A percentile compares a stretch with the other conserved stretches of the same genome.
Conservation (phyloP, 2,797 vertebrate genomes). For the Momotus momota region DNA sequence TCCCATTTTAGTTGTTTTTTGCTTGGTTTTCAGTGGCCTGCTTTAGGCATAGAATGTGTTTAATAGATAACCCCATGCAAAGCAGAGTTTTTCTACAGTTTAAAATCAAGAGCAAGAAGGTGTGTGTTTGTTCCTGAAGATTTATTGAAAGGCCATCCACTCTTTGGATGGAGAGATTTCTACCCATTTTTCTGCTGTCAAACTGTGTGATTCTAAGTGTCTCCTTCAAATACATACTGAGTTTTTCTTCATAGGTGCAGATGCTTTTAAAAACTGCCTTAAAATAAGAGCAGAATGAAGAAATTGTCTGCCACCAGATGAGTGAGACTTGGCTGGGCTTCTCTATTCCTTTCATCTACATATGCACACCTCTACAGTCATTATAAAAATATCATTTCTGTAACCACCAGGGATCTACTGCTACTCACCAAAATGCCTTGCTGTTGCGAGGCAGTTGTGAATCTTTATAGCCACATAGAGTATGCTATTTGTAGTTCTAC, state of each 20-base stretch:
- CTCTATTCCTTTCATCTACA: conserved; percentile 13
- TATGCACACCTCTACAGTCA: conserved; percentile 22
- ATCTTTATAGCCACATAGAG: neutral
- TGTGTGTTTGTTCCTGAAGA: neutral
- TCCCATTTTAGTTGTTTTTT: neutral
- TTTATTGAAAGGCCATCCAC: neutral
- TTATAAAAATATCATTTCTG: neutral
- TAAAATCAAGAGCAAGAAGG: neutral
- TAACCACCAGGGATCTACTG: neutral
- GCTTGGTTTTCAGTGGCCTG: neutral
- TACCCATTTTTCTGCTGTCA: neutral
- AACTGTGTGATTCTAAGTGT: neutral
- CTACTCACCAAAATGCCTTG: neutral
- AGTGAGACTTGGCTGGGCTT: conserved; percentile 41
- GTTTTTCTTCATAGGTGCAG: conserved; percentile 16
- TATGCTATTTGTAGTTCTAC: neutral
- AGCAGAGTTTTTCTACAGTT: neutral
- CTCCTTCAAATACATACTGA: conserved; percentile 1
- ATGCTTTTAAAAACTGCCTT: conserved; percentile 45
- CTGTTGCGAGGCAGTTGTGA: neutral
- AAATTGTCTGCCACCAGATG: conserved; percentile 48
- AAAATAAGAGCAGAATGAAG: conserved; percentile 34
- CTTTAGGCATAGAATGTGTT: neutral
- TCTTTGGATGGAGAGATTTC: neutral
- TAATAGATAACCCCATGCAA: neutral